Evolutionary conservation across 2,888 invertebrate species (phyloP).

Genomic region (Esperia sulphurella): DNA sequence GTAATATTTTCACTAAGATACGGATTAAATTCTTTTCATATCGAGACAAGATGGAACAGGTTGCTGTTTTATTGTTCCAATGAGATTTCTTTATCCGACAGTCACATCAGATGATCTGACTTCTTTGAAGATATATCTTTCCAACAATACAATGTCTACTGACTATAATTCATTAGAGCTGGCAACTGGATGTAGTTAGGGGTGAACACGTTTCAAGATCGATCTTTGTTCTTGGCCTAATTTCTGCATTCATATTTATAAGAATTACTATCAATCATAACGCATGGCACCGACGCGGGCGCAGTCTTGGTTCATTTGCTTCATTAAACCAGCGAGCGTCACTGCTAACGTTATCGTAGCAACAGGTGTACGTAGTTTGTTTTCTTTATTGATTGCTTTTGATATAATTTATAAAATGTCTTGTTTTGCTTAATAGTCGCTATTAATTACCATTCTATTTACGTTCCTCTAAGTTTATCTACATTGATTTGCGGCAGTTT

Average conservation of each 20-base stretch:
- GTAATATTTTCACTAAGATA: neutral
- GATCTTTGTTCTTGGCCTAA: constrained; percentile 59
- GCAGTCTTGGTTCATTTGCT: constrained; percentile 27
- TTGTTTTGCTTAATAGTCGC: neutral
- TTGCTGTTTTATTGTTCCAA: neutral
- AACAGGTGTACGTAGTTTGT: constrained; percentile 33
- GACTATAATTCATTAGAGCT: constrained; percentile 44
- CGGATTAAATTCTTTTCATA: neutral
- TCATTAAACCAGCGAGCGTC: constrained; percentile 40
- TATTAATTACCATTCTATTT: neutral
- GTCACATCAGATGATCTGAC: neutral
- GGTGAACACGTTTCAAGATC: constrained; percentile 63
- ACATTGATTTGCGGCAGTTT: too few species aligned
- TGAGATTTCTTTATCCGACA: neutral
- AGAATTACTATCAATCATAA: constrained; percentile 63
- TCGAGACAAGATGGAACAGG: neutral
- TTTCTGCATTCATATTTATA: constrained; percentile 58
- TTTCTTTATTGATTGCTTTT: constrained; percentile 14
- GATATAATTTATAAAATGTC: too few species aligned
- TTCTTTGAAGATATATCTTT: constrained; percentile 9
- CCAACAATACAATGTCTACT: constrained; percentile 33
- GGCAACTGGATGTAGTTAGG: constrained; percentile 51
- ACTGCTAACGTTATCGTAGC: constrained; percentile 21
- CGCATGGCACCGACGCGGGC: constrained; percentile 35
- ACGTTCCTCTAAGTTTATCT: neutral